Conservation (phyloP, 2,797 vertebrate species). For the Tarsius wallacei region DNA sequence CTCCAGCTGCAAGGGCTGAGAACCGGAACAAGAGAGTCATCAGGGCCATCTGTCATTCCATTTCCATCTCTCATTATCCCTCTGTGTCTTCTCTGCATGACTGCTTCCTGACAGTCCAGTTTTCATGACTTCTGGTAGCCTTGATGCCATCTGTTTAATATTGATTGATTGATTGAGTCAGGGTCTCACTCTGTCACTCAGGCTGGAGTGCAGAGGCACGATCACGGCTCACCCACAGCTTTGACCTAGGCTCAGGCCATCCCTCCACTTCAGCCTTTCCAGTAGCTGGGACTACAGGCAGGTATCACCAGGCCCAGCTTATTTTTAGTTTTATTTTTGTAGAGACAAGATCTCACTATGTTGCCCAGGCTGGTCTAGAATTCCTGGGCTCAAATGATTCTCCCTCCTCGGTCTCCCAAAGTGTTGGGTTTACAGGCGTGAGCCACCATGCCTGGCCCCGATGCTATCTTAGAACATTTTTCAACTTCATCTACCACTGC, state of each 20-base stretch:
- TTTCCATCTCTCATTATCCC: background rate
- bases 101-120: background rate
- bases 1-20: background rate
- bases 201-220: background rate
- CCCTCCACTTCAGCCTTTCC: background rate
- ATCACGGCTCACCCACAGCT: background rate
- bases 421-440: no score
- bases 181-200: background rate
- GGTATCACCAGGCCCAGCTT: background rate
- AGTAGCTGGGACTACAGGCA: background rate
- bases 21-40: background rate
- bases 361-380: background rate
- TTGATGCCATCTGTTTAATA: no score
- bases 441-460: background rate
- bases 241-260: accelerated
- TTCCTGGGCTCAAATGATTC: no score
- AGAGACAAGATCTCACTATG: background rate
- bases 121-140: background rate
- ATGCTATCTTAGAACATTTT: background rate
- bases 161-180: no score
- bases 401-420: no score
- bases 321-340: background rate
- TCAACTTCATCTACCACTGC: background rate
- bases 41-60: no score
- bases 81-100: background rate